Evolutionary conservation across 2,888 invertebrate genomes (phyloP).

Genomic region (Steinernema carpocapsae): DNA sequence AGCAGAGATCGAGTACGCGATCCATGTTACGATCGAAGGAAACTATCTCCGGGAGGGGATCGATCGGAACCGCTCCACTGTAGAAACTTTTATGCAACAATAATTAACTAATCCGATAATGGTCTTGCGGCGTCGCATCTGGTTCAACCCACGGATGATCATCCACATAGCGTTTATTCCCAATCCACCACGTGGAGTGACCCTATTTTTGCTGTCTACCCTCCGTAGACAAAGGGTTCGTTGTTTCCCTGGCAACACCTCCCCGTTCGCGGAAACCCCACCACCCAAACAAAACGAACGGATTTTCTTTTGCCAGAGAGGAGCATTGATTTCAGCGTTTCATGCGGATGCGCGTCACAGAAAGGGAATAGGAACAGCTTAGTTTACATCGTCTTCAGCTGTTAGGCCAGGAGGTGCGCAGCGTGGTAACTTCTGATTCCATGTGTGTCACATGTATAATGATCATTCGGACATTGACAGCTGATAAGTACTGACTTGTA

Average conservation of each 20-base stretch:
- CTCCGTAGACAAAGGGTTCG: not conserved
- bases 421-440: not conserved
- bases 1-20: no score
- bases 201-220: conserved; percentile 25
- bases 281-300: no score
- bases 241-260: conserved; percentile 28
- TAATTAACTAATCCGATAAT: no score
- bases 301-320: no score
- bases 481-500: conserved; percentile 12
- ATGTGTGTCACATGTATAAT: not conserved
- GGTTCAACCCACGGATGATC: not conserved
- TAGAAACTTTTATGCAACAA: no score
- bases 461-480: not conserved
- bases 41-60: no score
- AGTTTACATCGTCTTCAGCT: not conserved
- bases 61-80: no score
- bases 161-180: not conserved
- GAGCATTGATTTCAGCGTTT: no score
- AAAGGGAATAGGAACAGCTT: not conserved
- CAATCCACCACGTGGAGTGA: not conserved
- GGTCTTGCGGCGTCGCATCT: not conserved
- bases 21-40: no score
- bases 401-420: not conserved
- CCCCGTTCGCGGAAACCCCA: no score
- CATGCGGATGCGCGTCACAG: not conserved